Percentiles rank a stretch among this genome's conserved stretches.
These are phyloP conservation scores for Aphelocoma coerulescens DNA, from an alignment of 2,113 vertebrate genomes.

Conservation along the genomic window DNA sequence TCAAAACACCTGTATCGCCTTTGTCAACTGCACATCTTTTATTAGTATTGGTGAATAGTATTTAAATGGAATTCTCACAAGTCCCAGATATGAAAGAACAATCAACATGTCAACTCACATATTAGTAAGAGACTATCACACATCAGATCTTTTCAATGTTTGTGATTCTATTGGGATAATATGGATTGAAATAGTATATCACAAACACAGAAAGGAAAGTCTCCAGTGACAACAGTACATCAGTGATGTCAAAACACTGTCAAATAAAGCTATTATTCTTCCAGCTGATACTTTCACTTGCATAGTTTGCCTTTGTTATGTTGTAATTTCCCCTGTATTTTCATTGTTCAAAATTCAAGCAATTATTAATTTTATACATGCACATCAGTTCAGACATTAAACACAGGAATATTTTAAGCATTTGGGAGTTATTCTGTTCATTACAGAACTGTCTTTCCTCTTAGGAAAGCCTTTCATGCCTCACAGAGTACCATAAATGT, in stretches of 20 bases:
- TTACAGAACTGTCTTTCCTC: neutral
- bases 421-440: neutral
- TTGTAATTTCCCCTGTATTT: slow-evolving; percentile 27
- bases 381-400: neutral
- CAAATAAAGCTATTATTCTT: slow-evolving; percentile 61
- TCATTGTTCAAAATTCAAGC: slow-evolving; percentile 24
- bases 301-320: slow-evolving; percentile 16
- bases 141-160: slow-evolving; percentile 48
- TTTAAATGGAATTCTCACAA: slow-evolving; percentile 25
- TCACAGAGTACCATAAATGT: neutral
- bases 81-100: slow-evolving; percentile 49
- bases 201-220: slow-evolving; percentile 56
- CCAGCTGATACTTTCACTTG: slow-evolving; percentile 26
- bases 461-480: neutral
- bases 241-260: slow-evolving; percentile 70
- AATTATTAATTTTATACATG: slow-evolving; percentile 10
- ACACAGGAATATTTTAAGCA: neutral
- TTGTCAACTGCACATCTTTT: neutral
- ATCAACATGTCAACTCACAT: slow-evolving; percentile 66
- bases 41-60: neutral
- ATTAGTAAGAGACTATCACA: slow-evolving; percentile 42
- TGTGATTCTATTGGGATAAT: slow-evolving; percentile 65
- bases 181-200: slow-evolving; percentile 61
- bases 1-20: slow-evolving; percentile 16
- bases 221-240: slow-evolving; percentile 65